phyloP scores from a whole-genome alignment of 2,797 vertebrate species.

The Manis crassicaudata region DNA sequence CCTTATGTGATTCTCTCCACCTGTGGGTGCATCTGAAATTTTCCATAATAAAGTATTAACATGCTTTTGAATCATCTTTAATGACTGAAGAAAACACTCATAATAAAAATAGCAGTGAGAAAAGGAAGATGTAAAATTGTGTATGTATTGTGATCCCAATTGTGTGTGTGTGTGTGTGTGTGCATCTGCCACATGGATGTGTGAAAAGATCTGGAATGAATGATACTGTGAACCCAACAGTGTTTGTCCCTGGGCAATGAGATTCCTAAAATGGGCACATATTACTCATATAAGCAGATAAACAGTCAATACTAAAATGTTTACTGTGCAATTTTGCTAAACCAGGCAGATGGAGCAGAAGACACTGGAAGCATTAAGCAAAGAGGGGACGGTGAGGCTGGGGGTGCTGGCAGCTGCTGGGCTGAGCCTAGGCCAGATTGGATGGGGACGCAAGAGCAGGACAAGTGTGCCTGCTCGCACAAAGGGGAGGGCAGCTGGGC shows the following conservation, averaged over 20 bases:
- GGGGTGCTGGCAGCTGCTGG: not conserved
- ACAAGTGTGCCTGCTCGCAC: rapidly evolving
- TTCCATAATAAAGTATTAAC: not conserved
- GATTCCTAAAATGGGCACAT: not conserved
- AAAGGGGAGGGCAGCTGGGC: not conserved
- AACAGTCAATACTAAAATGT: not conserved
- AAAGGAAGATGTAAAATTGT: not conserved
- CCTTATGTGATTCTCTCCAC: not conserved
- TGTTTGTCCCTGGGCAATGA: not conserved
- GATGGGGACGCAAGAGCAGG: not conserved
- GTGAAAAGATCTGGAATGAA: not conserved
- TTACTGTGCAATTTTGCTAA: not conserved
- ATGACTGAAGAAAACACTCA: not conserved
- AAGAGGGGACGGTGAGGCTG: rapidly evolving
- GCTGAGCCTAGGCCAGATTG: not conserved
- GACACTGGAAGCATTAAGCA: too few species aligned
- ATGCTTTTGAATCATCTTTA: not conserved
- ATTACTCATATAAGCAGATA: not conserved
- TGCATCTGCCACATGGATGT: rapidly evolving
- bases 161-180: rapidly evolving
- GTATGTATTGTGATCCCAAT: rapidly evolving
- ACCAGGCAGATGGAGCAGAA: not conserved
- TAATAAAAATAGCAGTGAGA: not conserved
- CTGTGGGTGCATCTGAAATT: not conserved
- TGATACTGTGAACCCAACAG: not conserved